Conservation (phyloP, 2,888 invertebrate species). For the Lepetodrilus schrolli region DNA sequence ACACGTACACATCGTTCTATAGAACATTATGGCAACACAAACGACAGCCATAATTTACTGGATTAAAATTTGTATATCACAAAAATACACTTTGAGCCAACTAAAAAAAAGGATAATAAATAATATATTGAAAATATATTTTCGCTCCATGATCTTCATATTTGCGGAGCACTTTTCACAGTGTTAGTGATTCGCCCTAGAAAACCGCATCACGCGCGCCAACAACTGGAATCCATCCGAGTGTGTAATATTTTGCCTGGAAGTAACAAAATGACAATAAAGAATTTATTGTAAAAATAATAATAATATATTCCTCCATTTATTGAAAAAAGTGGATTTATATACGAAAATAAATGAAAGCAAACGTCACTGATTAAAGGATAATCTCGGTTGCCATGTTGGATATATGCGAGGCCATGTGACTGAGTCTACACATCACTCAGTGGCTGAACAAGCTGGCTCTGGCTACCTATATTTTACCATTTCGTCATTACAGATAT, state of each 20-base stretch:
- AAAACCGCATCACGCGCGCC: slow-evolving; percentile 28
- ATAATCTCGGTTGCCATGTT: slow-evolving; percentile 65
- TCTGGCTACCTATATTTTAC: slow-evolving; percentile 19
- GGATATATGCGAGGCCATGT: slow-evolving; percentile 65
- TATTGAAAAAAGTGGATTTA: neutral
- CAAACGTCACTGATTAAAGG: slow-evolving; percentile 3
- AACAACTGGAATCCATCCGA: slow-evolving; percentile 24
- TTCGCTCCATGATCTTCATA: neutral
- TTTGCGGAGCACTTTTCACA: slow-evolving; percentile 12
- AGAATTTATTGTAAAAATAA: neutral
- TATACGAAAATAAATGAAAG: neutral
- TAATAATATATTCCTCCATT: neutral
- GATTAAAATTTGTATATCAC: neutral
- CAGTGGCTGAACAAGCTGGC: slow-evolving; percentile 30
- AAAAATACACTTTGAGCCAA: neutral
- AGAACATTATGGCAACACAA: neutral
- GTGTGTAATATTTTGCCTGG: neutral
- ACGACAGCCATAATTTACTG: neutral
- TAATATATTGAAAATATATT: too few species aligned
- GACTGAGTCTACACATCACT: slow-evolving; percentile 45
- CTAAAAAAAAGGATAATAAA: too few species aligned
- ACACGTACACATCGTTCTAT: neutral
- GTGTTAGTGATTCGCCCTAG: slow-evolving; percentile 17
- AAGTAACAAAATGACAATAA: neutral
- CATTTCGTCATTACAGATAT: slow-evolving; percentile 14